Base-by-base conservation (phyloP, 2,888 invertebrate species). In the Hyles lineata region DNA sequence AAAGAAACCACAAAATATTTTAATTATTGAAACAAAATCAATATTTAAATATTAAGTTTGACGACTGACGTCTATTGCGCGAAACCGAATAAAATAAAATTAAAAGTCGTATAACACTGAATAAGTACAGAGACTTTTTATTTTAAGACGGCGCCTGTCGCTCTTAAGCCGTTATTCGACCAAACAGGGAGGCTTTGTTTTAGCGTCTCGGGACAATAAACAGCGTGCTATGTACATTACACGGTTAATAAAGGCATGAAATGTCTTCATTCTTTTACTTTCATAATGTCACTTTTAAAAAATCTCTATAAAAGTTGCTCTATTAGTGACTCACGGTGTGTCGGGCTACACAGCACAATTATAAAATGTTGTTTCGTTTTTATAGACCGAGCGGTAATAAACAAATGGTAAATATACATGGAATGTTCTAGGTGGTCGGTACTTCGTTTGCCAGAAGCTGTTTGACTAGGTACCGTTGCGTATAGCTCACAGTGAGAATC, bases 241-340 rank as follows among this genome's bases (percentile, higher is more conserved):
- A 81, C 79, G 80, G 79, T 82, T 85, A 83, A 83, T 86, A 85
- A 83, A 81, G 80, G 80, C 81, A 80, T 76, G 73, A 76, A 78
- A 76, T 79, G 75, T 73, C 71, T 75, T 74, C 77, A 76, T 79
- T 77, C 82, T 82, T 83, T 83, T 84, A 83, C 84, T 81, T 82
- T 80, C 81, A 83, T 84, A 82, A 85, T 83, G 80, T 23, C 63
- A 23, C 79, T 83, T 80, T 78, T 80, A 79, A 79, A 81, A 84
- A 80, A 76, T 75, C 81, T 79, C 77, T 80, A 79, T 79, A 77
- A 81, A 84, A 82, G 77, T 82, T 81, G 77, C 78, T 79, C 79
- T 78, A 77, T 78, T 79, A 73, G 72, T 61, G 29, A 17, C 17
- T 70, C 69, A 69, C 55, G 23, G 29, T 21, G 59, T 9, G 58